These are phyloP conservation scores for Lepeophtheirus nordmannii DNA, from an alignment of 2,888 invertebrate species.

Conservation along the genomic window DNA sequence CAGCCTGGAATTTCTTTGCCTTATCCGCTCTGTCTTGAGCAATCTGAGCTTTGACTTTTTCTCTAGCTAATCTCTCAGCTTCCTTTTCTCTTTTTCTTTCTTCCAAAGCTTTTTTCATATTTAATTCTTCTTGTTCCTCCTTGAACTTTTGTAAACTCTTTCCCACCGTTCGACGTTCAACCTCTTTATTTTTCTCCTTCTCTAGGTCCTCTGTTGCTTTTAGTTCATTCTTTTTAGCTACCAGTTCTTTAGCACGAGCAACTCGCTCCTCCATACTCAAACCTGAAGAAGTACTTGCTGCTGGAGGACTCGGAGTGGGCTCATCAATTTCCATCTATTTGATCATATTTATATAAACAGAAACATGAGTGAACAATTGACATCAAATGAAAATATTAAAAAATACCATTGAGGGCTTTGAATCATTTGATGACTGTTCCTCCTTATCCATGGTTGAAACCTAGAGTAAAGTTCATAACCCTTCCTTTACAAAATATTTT, in stretches of 20 bases:
- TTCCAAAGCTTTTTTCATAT: constrained; percentile 18
- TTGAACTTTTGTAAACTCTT: constrained; percentile 1
- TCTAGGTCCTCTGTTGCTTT: neutral
- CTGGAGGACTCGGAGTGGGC: neutral
- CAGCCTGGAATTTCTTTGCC: constrained; percentile 6
- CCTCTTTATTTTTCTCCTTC: neutral
- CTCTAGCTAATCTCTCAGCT: constrained; percentile 9
- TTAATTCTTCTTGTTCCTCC: constrained; percentile 19
- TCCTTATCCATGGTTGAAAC: too few relatives aligned
- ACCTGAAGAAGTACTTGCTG: neutral
- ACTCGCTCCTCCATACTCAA: constrained; percentile 5
- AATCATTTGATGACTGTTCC: too few relatives aligned
- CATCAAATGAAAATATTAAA: too few relatives aligned
- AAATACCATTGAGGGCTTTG: too few relatives aligned
- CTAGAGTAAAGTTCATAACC: too few relatives aligned
- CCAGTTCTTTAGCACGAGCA: constrained; percentile 5
- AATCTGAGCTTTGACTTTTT: constrained; percentile 9
- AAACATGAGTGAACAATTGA: too few relatives aligned
- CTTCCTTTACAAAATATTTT: too few relatives aligned
- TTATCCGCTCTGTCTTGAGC: constrained; percentile 19
- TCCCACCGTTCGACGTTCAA: neutral
- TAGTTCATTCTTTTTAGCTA: constrained; percentile 1
- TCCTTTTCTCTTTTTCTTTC: constrained; percentile 22
- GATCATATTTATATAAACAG: too few relatives aligned
- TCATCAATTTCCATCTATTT: too few relatives aligned